Base-by-base conservation (phyloP, 2,888 invertebrate species). In the Incurvaria masculella region DNA sequence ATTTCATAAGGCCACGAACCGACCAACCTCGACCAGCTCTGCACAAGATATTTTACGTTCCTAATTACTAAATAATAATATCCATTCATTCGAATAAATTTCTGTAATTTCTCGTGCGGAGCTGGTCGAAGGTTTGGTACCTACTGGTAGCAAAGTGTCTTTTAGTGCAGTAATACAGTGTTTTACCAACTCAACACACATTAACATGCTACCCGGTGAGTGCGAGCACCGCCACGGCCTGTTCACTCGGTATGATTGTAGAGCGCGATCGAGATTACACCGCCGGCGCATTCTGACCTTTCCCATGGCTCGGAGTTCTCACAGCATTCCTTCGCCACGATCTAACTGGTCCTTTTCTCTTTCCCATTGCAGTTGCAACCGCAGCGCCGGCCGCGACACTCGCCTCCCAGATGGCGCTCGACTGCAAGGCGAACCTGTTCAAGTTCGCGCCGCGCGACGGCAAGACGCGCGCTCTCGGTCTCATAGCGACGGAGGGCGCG, bases 381-480 rank as follows among this genome's bases (percentile, higher is more conserved):
- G 43, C 40, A 41, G 20, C 21, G 33, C 19, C n/a, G 23, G 23
- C 43, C 26, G 48, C 45, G 27, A n/a, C 50, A 2, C 33, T 45
- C 11, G 27, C 45, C 21, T 38, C 42, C n/a, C 44, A 43, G 42
- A 48, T 50, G 50, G 50, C 47, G 21, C 46, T 49, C 20, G 23
- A 39, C 8, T 41, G 26, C 26, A 47, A 42, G 40, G 45, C 46
- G 20, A 40, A 27, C 17, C 38, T 42, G 39, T 48, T 50, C 45
- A 42, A 48, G 16, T 44, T 45, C 43, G 47, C 40, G 4, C 46
- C 46, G 17, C 46, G 46, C 46, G 46, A 49, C 44, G 46, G 21
- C 38, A 43, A 59, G 48, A 53, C 61, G 39, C 60, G 58, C 43
- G 60, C 65, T 41, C 57, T 67, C 19, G 59, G 60, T 17, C 38